Conservation (phyloP, 1,140 invertebrate species). For the Diachasmimorpha longicaudata region DNA sequence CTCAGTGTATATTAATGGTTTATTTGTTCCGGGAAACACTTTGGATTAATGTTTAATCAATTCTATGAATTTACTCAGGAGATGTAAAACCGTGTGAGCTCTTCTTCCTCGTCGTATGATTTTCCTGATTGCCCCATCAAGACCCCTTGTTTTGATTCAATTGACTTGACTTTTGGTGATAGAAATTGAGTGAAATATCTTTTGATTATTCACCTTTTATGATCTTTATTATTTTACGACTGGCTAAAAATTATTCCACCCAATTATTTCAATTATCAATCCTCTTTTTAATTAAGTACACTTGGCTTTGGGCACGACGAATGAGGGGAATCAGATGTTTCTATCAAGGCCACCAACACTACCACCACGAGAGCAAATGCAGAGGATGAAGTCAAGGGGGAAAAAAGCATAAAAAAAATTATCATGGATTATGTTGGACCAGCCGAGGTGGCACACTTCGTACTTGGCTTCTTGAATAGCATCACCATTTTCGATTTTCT, state of each 20-base stretch:
- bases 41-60: not conserved
- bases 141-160: not conserved
- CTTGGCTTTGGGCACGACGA: slow-evolving; percentile 13
- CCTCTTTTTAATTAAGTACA: slow-evolving; percentile 43
- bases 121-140: not conserved
- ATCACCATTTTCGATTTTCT: not conserved
- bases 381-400: not conserved
- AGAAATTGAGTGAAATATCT: not conserved
- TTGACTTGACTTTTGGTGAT: not conserved
- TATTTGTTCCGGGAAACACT: not conserved
- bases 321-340: slow-evolving; percentile 36
- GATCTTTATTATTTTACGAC: not conserved
- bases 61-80: not conserved
- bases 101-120: not conserved
- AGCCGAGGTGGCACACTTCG: slow-evolving; percentile 1
- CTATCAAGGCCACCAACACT: slow-evolving; percentile 40
- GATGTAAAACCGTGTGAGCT: not conserved
- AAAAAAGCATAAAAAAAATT: not conserved
- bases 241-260: not conserved
- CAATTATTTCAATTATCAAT: not conserved
- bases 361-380: not conserved
- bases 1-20: not conserved
- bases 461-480: not conserved
- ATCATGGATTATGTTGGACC: slow-evolving; percentile 6
- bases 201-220: not conserved